Conservation (phyloP, 2,888 invertebrate species). For the Chouioia cunea region DNA sequence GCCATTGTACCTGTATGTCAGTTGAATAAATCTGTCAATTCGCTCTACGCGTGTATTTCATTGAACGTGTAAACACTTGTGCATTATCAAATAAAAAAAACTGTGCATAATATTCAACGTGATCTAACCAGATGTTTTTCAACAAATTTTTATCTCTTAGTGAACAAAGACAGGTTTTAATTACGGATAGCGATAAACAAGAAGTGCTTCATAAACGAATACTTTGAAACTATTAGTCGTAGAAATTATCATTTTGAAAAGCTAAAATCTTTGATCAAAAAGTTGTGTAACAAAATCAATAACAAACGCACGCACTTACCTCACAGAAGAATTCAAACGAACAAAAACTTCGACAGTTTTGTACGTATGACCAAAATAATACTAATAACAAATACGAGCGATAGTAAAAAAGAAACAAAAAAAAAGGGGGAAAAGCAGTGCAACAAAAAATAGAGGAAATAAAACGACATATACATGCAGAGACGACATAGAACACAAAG, state of each 20-base stretch:
- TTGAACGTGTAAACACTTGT: constrained; percentile 18
- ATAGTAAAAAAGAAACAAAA: background rate
- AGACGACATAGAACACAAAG: constrained; percentile 2
- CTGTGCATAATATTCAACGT: background rate
- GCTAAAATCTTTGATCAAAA: constrained; percentile 15
- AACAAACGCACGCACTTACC: constrained; percentile 7
- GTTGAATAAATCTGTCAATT: background rate
- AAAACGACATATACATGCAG: background rate
- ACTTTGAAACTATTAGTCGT: too few relatives aligned
- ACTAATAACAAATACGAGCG: background rate
- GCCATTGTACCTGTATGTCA: constrained; percentile 84
- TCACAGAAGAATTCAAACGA: too few relatives aligned
- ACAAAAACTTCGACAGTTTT: too few relatives aligned
- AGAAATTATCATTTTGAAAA: too few relatives aligned
- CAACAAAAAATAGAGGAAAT: background rate
- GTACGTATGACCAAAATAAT: background rate
- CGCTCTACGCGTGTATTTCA: background rate
- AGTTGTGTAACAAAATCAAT: constrained; percentile 38
- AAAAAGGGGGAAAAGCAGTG: background rate
- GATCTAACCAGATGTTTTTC: too few relatives aligned
- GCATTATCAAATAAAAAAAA: constrained; percentile 18
- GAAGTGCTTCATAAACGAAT: too few relatives aligned
- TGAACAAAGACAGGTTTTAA: too few relatives aligned
- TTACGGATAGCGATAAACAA: too few relatives aligned
- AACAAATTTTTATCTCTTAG: too few relatives aligned